Evolutionary conservation across 2,113 vertebrate species (phyloP).

Genomic region (Grammomys dolichurus): DNA sequence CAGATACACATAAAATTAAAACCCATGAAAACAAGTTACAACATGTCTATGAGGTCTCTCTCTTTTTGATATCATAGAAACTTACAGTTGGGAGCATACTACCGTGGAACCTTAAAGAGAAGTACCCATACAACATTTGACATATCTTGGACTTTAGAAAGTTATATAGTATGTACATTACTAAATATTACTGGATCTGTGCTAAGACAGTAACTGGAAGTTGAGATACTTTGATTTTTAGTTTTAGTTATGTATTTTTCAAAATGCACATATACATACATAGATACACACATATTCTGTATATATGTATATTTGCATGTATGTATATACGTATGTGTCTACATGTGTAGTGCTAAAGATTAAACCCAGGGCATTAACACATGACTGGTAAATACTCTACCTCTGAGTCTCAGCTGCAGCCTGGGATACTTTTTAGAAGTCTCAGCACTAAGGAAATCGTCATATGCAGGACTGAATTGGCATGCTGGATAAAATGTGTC

Average conservation of each 20-base stretch:
- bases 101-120: not conserved
- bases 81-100: not conserved
- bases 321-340: not conserved
- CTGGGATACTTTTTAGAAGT: not conserved
- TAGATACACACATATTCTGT: not conserved
- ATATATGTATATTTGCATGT: not conserved
- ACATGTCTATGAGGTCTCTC: not conserved
- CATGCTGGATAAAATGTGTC: not conserved
- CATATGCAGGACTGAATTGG: not conserved
- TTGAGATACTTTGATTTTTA: constrained; percentile 50
- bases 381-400: not conserved
- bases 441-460: constrained; percentile 3
- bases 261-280: not conserved
- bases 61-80: not conserved
- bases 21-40: not conserved
- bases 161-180: not conserved
- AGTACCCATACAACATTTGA: not conserved
- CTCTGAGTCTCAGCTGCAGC: not conserved
- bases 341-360: not conserved
- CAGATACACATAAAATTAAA: not conserved
- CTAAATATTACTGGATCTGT: constrained; percentile 1
- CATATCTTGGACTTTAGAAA: not conserved
- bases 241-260: not conserved
- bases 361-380: not conserved
- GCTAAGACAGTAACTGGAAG: not conserved